phyloP scores from a whole-genome alignment of 2,888 invertebrate genomes.

The Pterobdella sp. region DNA sequence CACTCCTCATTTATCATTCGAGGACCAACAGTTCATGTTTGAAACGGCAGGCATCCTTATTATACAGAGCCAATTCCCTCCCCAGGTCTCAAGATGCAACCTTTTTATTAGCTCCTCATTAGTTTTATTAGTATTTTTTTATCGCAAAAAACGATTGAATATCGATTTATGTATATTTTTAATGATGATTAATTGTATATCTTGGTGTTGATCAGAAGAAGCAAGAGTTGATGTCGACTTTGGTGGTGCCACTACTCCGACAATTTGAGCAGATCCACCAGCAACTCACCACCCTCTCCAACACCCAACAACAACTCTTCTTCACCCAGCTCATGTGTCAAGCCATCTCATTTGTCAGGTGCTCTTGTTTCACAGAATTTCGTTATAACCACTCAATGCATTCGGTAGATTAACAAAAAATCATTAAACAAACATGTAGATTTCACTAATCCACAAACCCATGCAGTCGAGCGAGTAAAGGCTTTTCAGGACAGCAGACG shows the following conservation, averaged over 20 bases:
- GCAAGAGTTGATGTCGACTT: slow-evolving; percentile 51
- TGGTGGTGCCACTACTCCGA: slow-evolving; percentile 53
- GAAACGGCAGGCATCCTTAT: slow-evolving; percentile 57
- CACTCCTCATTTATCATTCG: slow-evolving; percentile 50
- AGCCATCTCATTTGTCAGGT: slow-evolving; percentile 56
- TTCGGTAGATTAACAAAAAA: neutral
- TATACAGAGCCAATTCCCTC: slow-evolving; percentile 53
- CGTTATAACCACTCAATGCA: neutral
- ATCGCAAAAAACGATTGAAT: neutral
- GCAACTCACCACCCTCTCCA: slow-evolving; percentile 42
- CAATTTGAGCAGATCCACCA: slow-evolving; percentile 51
- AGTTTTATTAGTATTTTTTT: neutral
- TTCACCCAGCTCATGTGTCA: slow-evolving; percentile 53
- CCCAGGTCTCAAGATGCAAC: slow-evolving; percentile 46
- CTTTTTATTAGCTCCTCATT: neutral
- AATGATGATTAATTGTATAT: neutral
- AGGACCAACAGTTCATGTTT: slow-evolving; percentile 58
- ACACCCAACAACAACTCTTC: slow-evolving; percentile 41
- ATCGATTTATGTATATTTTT: neutral
- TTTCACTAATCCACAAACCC: neutral
- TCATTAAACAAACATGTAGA: neutral
- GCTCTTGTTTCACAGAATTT: neutral
- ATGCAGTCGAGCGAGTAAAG: slow-evolving; percentile 57
- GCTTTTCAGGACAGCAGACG: slow-evolving; percentile 56
- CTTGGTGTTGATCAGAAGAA: slow-evolving; percentile 49